phyloP scores from a whole-genome alignment of 2,797 vertebrate genomes.

The Labroides dimidiatus region DNA sequence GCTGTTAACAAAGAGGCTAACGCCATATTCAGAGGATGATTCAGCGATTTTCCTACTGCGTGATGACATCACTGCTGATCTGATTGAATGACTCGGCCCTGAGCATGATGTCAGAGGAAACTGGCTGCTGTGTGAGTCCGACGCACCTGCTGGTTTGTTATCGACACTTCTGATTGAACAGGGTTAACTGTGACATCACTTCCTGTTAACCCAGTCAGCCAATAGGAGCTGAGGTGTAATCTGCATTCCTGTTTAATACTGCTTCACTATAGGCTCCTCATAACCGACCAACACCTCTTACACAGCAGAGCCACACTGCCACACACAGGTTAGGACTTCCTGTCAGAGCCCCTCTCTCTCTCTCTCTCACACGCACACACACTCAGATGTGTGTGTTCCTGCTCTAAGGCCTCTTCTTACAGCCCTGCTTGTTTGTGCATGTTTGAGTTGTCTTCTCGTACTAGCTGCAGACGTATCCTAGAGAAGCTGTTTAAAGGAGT shows the following conservation, averaged over 20 bases:
- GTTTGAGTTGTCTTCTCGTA: slow-evolving; percentile 86
- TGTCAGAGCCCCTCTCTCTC: too few species aligned
- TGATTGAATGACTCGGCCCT: too few species aligned
- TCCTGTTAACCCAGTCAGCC: slow-evolving; percentile 11
- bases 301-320: slow-evolving; percentile 76
- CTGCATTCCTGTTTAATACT: slow-evolving; percentile 45
- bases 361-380: too few species aligned
- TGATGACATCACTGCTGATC: too few species aligned
- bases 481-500: slow-evolving; percentile 71
- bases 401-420: slow-evolving; percentile 56
- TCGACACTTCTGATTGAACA: slow-evolving; percentile 12
- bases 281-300: slow-evolving; percentile 15
- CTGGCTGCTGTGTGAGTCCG: background rate
- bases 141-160: background rate
- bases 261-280: slow-evolving; percentile 24
- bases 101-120: background rate
- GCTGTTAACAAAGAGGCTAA: too few species aligned
- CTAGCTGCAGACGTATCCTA: slow-evolving; percentile 82
- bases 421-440: slow-evolving; percentile 93
- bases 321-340: slow-evolving; percentile 45
- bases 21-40: too few species aligned
- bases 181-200: slow-evolving; percentile 14
- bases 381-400: too few species aligned
- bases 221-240: background rate
- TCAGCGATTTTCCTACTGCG: too few species aligned